Conservation (phyloP, 2,888 invertebrate species). For the Machimus atricapillus region DNA sequence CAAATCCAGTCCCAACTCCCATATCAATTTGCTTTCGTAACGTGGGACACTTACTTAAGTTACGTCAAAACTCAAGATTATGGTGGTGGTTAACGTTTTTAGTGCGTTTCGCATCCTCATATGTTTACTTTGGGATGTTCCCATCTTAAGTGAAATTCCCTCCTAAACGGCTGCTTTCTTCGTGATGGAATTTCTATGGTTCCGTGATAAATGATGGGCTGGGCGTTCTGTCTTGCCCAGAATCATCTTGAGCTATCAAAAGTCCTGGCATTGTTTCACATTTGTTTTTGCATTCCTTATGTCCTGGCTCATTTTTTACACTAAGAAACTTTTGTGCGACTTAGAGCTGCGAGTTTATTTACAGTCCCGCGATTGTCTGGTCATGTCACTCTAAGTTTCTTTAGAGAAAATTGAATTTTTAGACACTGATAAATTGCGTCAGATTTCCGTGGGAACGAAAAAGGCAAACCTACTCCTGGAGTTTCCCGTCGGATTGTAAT, state of each 20-base stretch:
- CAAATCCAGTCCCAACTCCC: not conserved
- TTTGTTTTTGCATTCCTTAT: not conserved
- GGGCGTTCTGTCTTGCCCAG: not conserved
- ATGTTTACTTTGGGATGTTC: not conserved
- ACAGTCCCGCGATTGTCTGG: not conserved
- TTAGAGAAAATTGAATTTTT: constrained; percentile 1
- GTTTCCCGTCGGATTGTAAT: not conserved
- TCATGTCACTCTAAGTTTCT: not conserved
- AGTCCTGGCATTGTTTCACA: not conserved
- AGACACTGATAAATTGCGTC: constrained; percentile 11
- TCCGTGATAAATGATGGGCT: not conserved
- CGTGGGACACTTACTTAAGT: not conserved
- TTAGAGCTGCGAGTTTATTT: not conserved
- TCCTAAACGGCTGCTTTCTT: not conserved
- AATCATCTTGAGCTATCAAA: not conserved
- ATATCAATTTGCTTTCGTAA: not conserved
- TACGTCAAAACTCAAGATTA: not conserved
- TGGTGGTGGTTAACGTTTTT: not conserved
- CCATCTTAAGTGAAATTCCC: not conserved
- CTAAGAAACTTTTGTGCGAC: not conserved
- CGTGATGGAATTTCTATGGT: not conserved
- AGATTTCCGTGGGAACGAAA: not conserved
- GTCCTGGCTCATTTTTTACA: not conserved
- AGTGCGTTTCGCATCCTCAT: not conserved
- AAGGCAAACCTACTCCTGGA: not conserved